A percentile compares a stretch with the other conserved stretches of the same genome.
phyloP scores from a whole-genome alignment of 2,888 invertebrate species.

The Pterobdella sp. region DNA sequence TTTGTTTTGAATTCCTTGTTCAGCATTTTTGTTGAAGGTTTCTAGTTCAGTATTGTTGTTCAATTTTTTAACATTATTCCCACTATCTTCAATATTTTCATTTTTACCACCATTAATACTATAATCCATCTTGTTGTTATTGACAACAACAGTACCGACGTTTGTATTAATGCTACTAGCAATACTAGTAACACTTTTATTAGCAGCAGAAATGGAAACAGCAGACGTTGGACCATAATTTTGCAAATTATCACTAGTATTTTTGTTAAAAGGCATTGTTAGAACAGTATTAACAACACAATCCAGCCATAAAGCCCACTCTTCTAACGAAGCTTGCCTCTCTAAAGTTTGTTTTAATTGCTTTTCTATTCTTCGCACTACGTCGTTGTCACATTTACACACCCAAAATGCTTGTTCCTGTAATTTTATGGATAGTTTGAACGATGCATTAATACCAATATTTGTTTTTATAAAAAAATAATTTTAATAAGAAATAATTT shows the following conservation, averaged over 20 bases:
- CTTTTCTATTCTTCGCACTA: conserved; percentile 25
- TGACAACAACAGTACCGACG: background rate
- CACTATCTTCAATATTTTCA: too few relatives aligned
- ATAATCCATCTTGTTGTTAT: too few relatives aligned
- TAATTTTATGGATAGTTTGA: background rate
- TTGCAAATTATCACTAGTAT: too few relatives aligned
- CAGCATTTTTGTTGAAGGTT: too few relatives aligned
- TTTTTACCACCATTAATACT: too few relatives aligned
- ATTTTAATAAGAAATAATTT: conserved; percentile 8
- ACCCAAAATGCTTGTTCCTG: conserved; percentile 27
- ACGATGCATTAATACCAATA: background rate
- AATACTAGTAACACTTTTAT: background rate
- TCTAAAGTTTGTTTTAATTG: conserved; percentile 25
- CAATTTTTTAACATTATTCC: too few relatives aligned
- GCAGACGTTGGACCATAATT: too few relatives aligned
- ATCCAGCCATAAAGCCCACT: conserved; percentile 32
- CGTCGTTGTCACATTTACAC: conserved; percentile 25
- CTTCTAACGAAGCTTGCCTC: conserved; percentile 25
- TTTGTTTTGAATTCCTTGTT: too few relatives aligned
- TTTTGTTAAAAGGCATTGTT: background rate
- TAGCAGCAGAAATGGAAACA: background rate
- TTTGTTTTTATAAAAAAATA: background rate
- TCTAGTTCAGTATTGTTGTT: too few relatives aligned
- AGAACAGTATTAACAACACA: conserved; percentile 26
- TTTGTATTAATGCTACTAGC: background rate